These are phyloP conservation scores for Masticophis lateralis DNA, from an alignment of 2,797 vertebrate species.

Conservation along the genomic window DNA sequence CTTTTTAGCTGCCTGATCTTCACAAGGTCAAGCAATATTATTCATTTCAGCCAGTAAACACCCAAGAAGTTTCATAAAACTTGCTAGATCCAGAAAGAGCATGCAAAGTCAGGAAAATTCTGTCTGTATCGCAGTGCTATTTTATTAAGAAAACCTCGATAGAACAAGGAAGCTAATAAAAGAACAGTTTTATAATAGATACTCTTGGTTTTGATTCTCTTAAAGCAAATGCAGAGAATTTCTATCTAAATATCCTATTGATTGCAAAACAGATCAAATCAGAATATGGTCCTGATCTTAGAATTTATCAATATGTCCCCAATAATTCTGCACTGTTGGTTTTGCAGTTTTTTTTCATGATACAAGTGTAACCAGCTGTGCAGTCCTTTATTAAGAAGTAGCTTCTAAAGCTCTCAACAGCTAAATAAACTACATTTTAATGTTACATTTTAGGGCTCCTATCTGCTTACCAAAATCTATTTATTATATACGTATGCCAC, in stretches of 20 bases:
- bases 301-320: neutral
- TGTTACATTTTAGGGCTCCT: neutral
- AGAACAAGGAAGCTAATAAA: slow-evolving; percentile 57
- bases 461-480: neutral
- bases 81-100: slow-evolving; percentile 54
- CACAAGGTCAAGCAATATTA: slow-evolving; percentile 65
- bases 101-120: slow-evolving; percentile 66
- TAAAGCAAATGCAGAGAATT: neutral
- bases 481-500: neutral
- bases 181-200: slow-evolving; percentile 29
- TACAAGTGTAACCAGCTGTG: neutral
- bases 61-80: slow-evolving; percentile 53
- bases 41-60: slow-evolving; percentile 49
- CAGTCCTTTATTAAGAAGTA: neutral
- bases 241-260: neutral
- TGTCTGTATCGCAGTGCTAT: slow-evolving; percentile 54
- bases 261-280: neutral
- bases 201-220: neutral
- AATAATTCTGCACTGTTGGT: neutral
- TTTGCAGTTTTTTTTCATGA: neutral
- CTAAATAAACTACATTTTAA: neutral
- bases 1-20: slow-evolving; percentile 47
- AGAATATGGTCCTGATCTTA: neutral
- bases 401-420: neutral
- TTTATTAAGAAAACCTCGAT: slow-evolving; percentile 54